A percentile compares a stretch with the other conserved stretches of the same genome.
These are phyloP conservation scores for Cantharis rufa DNA, from an alignment of 2,888 invertebrate genomes.

Conservation along the genomic window DNA sequence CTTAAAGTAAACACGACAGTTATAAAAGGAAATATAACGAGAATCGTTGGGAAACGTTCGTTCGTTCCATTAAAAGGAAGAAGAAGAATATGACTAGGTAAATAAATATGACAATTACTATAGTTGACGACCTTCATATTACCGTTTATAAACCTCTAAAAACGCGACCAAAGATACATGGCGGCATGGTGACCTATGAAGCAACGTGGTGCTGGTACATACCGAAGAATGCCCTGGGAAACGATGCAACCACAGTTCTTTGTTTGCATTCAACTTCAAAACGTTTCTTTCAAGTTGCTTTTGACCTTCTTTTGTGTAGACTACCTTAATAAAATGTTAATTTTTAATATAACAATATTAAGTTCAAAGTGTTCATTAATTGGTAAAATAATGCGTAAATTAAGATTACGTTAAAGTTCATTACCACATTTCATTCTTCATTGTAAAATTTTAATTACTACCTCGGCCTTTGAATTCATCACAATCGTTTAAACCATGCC, in stretches of 20 bases:
- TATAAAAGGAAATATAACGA: not conserved
- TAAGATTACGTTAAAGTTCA: not conserved
- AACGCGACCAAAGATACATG: constrained; percentile 30
- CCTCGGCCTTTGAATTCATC: not conserved
- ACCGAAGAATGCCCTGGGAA: constrained; percentile 36
- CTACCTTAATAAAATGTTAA: constrained; percentile 1
- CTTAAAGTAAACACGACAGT: not conserved
- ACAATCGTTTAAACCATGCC: not conserved
- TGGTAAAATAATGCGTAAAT: not conserved
- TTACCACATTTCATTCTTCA: not conserved
- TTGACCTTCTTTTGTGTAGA: constrained; percentile 32
- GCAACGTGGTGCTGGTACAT: constrained; percentile 32
- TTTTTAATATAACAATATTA: not conserved
- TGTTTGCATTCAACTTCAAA: constrained; percentile 15
- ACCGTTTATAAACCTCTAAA: constrained; percentile 30
- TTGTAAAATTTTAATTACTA: not conserved
- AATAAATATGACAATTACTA: constrained; percentile 22
- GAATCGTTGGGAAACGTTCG: not conserved
- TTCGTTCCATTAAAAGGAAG: not conserved
- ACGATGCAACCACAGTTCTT: constrained; percentile 22
- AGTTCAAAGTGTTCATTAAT: not conserved
- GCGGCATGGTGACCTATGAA: constrained; percentile 32
- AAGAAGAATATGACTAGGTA: constrained; percentile 15
- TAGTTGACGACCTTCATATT: constrained; percentile 32
- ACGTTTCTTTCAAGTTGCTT: constrained; percentile 17